Evolutionary conservation across 2,888 invertebrate genomes (phyloP).

Genomic region (Villa cingulata): DNA sequence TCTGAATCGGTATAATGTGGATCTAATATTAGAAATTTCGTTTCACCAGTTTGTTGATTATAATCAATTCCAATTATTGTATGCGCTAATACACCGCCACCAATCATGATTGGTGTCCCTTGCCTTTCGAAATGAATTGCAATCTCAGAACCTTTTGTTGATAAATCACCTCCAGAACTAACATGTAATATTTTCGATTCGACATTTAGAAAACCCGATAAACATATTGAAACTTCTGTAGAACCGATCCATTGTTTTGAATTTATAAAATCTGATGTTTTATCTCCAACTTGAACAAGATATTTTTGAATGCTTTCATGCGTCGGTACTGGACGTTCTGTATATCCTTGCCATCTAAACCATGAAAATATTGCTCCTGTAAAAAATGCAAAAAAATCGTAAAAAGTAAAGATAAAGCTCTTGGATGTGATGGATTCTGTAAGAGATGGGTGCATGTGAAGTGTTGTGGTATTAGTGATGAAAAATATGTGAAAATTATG

Average conservation of each 20-base stretch:
- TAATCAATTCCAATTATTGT: slow-evolving; percentile 93
- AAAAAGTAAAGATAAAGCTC: no score
- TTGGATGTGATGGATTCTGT: no score
- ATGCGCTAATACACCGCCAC: slow-evolving; percentile 95
- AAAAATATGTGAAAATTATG: no score
- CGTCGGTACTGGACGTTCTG: slow-evolving; percentile 59
- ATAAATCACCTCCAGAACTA: slow-evolving; percentile 71
- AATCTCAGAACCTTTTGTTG: slow-evolving; percentile 64
- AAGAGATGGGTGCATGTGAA: no score
- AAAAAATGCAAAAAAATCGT: no score
- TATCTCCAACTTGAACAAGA: slow-evolving; percentile 89
- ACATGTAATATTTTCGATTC: slow-evolving; percentile 73
- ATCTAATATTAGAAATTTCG: slow-evolving; percentile 90
- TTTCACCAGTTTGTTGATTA: slow-evolving; percentile 62
- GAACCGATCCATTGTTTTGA: slow-evolving; percentile 97
- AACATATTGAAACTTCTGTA: slow-evolving; percentile 86
- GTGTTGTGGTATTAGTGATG: no score
- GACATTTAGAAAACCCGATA: slow-evolving; percentile 66
- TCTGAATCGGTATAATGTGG: slow-evolving; percentile 94
- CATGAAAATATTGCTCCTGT: slow-evolving; percentile 91
- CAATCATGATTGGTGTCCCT: slow-evolving; percentile 98
- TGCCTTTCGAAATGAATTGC: slow-evolving; percentile 81
- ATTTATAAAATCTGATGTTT: slow-evolving; percentile 71
- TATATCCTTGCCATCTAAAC: slow-evolving; percentile 83
- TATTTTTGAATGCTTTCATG: slow-evolving; percentile 85